phyloP scores from a whole-genome alignment of 2,888 invertebrate genomes.

The Ectemnius lituratus region DNA sequence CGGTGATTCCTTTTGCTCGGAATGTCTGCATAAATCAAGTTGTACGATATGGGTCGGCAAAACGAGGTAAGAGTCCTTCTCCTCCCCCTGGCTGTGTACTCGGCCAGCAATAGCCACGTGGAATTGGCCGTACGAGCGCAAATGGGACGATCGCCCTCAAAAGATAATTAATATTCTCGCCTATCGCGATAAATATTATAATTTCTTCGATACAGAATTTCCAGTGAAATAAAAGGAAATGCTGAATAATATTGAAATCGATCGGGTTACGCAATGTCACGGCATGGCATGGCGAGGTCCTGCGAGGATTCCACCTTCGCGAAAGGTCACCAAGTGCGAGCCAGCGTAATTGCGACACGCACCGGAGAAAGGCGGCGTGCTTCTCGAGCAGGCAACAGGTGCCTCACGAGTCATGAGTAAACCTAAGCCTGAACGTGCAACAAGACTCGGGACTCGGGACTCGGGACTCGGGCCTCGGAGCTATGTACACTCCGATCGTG shows the following conservation, averaged over 20 bases:
- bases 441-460: background rate
- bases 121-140: background rate
- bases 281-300: background rate
- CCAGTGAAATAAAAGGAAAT: conserved; percentile 16
- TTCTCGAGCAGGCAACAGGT: conserved; percentile 35
- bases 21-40: background rate
- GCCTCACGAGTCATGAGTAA: conserved; percentile 11
- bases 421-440: conserved; percentile 8
- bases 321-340: conserved; percentile 44
- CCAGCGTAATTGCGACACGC: conserved; percentile 47
- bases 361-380: conserved; percentile 54
- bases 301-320: conserved; percentile 24
- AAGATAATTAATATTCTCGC: background rate
- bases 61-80: background rate
- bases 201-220: conserved; percentile 26
- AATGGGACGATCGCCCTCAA: background rate
- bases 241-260: background rate
- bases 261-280: background rate
- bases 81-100: background rate
- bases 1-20: background rate
- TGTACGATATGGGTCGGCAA: conserved; percentile 4
- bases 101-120: background rate
- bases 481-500: conserved; percentile 35
- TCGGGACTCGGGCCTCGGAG: background rate
- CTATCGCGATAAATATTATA: background rate